phyloP scores from a whole-genome alignment of 1,140 invertebrate genomes.

The Coenobita brevimanus region DNA sequence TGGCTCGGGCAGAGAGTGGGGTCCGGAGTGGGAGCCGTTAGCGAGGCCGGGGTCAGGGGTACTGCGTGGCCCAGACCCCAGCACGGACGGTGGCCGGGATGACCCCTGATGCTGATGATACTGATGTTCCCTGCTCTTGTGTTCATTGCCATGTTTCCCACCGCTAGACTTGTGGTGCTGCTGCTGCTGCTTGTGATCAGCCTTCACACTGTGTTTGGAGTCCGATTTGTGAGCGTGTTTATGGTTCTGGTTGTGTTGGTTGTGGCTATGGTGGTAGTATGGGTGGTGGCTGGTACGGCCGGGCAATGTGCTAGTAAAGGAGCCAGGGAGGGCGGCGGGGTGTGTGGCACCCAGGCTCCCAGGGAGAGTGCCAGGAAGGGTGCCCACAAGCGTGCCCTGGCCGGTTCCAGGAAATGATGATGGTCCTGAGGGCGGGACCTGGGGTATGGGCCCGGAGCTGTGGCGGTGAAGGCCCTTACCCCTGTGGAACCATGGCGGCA shows the following conservation, averaged over 20 bases:
- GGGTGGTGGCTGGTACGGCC: constrained; percentile 48
- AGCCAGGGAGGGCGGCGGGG: not conserved
- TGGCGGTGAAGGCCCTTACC: constrained; percentile 55
- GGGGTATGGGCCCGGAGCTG: constrained; percentile 55
- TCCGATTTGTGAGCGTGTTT: not conserved
- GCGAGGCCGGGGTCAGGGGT: constrained; percentile 38
- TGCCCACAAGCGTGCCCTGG: not conserved
- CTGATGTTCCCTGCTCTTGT: not conserved
- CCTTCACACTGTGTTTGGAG: constrained; percentile 1
- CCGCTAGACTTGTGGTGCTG: not conserved
- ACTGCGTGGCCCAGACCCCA: constrained; percentile 34
- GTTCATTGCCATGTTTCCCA: not conserved
- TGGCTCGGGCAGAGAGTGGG: constrained; percentile 28
- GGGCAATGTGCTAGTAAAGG: constrained; percentile 40
- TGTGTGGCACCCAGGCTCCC: constrained; percentile 11
- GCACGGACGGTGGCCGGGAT: constrained; percentile 7
- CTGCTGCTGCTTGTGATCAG: constrained; percentile 8
- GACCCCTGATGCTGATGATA: not conserved
- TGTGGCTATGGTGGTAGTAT: constrained; percentile 36
- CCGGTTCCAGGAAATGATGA: constrained; percentile 35
- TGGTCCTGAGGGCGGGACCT: constrained; percentile 44
- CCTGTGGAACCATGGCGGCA: constrained; percentile 52
- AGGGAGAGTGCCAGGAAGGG: constrained; percentile 39
- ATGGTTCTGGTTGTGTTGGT: constrained; percentile 22
- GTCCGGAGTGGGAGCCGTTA: constrained; percentile 27